These are phyloP conservation scores for Solea senegalensis DNA, from an alignment of 2,113 vertebrate species.

Conservation along the genomic window DNA sequence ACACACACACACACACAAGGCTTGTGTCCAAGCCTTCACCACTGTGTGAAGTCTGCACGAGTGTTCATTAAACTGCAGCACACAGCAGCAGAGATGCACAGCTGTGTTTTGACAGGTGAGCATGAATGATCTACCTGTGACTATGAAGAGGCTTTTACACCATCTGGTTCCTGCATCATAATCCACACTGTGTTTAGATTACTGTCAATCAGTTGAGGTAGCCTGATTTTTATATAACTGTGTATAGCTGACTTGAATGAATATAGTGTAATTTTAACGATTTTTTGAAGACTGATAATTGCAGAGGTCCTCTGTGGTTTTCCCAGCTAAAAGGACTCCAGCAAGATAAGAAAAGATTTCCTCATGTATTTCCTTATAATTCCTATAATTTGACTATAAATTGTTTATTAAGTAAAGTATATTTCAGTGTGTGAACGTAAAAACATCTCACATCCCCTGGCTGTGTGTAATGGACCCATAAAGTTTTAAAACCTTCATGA, in stretches of 20 bases:
- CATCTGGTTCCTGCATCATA: slow-evolving; percentile 43
- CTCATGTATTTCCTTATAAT: too few relatives aligned
- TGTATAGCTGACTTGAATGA: not conserved
- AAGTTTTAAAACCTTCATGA: too few relatives aligned
- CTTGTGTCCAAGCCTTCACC: slow-evolving; percentile 10
- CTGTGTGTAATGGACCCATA: too few relatives aligned
- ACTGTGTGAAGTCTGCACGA: slow-evolving; percentile 14
- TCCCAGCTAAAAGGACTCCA: too few relatives aligned
- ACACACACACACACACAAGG: slow-evolving; percentile 13
- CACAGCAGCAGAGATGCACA: slow-evolving; percentile 42
- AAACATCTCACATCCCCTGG: too few relatives aligned
- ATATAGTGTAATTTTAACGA: too few relatives aligned
- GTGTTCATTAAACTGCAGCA: slow-evolving; percentile 22
- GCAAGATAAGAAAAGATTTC: too few relatives aligned
- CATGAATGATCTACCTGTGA: slow-evolving; percentile 37
- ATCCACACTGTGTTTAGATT: slow-evolving; percentile 21
- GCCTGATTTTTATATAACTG: not conserved
- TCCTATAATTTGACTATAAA: too few relatives aligned
- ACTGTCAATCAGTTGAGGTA: not conserved
- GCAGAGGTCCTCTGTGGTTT: too few relatives aligned
- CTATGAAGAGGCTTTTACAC: slow-evolving; percentile 29
- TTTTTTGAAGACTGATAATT: too few relatives aligned
- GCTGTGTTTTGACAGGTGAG: slow-evolving; percentile 53
- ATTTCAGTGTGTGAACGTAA: too few relatives aligned
- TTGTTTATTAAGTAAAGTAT: too few relatives aligned